phyloP scores from a whole-genome alignment of 1,140 invertebrate species.

The Babylonia areolata region DNA sequence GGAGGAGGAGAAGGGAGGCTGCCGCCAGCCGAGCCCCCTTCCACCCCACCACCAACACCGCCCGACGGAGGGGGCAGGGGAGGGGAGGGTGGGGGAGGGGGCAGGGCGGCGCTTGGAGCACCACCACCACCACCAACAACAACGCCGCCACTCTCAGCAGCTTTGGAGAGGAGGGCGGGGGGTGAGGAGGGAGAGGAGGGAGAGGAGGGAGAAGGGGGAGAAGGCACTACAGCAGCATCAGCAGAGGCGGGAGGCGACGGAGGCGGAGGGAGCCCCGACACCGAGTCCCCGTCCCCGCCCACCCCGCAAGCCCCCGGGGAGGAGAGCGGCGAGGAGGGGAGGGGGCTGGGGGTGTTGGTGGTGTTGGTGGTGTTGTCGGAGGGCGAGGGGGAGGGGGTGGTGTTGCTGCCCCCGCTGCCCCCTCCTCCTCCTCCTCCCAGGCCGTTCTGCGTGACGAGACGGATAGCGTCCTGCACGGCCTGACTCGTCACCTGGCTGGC shows the following conservation, averaged over 20 bases:
- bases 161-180: not conserved
- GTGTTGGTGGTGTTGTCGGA: not conserved
- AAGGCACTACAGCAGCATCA: no score
- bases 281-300: not conserved
- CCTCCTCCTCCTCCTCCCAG: not conserved
- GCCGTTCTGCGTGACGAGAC: conserved; percentile 51
- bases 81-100: not conserved
- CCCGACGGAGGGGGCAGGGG: no score
- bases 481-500: conserved; percentile 47
- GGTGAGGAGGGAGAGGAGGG: conserved; percentile 9
- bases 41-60: not conserved
- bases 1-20: no score
- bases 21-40: not conserved
- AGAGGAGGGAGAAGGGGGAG: conserved; percentile 37
- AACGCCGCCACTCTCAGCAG: conserved; percentile 24
- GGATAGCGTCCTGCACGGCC: conserved; percentile 53
- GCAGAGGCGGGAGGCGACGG: no score
- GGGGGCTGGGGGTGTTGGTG: not conserved
- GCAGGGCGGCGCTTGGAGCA: not conserved
- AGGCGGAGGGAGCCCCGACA: conserved; percentile 25
- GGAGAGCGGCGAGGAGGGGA: not conserved
- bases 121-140: not conserved
- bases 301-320: no score
- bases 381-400: not conserved
- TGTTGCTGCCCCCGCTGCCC: not conserved